phyloP scores from a whole-genome alignment of 2,797 vertebrate genomes.

The Ibycter americanus region DNA sequence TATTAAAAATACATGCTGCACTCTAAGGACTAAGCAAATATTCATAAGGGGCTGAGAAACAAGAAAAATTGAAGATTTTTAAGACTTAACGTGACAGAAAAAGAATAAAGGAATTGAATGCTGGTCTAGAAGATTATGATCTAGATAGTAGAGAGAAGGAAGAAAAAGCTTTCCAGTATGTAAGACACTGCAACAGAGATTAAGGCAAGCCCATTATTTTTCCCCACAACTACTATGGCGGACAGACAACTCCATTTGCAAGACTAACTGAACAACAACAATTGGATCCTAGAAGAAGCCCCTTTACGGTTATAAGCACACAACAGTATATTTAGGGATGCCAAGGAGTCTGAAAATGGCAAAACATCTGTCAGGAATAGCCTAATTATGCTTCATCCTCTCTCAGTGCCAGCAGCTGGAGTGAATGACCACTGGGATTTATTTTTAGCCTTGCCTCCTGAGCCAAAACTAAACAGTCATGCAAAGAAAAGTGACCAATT shows the following conservation, averaged over 20 bases:
- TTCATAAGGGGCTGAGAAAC: neutral
- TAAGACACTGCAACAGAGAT: neutral
- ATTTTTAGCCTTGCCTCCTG: conserved; percentile 46
- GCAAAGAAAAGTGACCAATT: neutral
- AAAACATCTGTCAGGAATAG: neutral
- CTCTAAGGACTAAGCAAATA: neutral
- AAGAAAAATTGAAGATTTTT: neutral
- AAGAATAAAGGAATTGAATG: neutral
- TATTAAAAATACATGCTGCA: neutral
- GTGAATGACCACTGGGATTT: neutral
- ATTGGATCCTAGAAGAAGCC: neutral
- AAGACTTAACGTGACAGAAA: neutral
- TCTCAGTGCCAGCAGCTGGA: conserved; percentile 27
- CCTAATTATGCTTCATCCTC: neutral
- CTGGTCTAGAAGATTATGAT: neutral
- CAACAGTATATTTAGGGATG: neutral
- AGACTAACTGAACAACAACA: neutral
- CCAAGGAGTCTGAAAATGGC: neutral
- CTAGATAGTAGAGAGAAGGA: neutral
- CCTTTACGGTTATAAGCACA: neutral
- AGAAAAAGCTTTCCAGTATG: neutral
- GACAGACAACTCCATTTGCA: neutral
- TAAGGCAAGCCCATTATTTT: neutral
- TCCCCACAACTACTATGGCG: neutral
- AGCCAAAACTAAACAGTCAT: neutral